Percentiles rank a stretch among this genome's conserved stretches.
phyloP scores from a whole-genome alignment of 2,888 invertebrate genomes.

The Melipona beecheii region DNA sequence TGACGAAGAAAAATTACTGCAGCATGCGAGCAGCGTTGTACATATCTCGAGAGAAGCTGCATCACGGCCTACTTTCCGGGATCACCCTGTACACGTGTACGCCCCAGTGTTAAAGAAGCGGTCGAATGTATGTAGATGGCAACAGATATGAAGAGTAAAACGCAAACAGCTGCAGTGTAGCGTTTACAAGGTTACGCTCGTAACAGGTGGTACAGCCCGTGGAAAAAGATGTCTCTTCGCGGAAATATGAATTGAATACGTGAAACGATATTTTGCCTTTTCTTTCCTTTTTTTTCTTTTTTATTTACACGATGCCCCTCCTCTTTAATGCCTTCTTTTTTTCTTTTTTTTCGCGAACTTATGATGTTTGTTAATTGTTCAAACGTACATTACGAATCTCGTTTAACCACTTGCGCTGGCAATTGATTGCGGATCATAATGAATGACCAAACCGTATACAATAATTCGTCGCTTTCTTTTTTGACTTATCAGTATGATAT shows the following conservation, averaged over 20 bases:
- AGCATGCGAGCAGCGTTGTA: neutral
- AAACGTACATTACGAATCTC: neutral
- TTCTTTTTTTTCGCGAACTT: too few species aligned
- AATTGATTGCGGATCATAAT: too few species aligned
- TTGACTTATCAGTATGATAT: too few species aligned
- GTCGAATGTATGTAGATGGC: conserved; percentile 9
- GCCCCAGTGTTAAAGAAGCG: neutral
- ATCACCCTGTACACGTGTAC: neutral
- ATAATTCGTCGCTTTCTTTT: too few species aligned
- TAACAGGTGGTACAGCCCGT: conserved; percentile 20
- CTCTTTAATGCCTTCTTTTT: neutral
- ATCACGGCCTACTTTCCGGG: neutral
- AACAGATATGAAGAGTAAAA: conserved; percentile 22
- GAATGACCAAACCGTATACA: too few species aligned
- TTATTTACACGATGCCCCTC: fast-evolving
- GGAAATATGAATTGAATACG: conserved; percentile 13
- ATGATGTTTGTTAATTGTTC: neutral
- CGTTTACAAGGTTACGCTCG: conserved; percentile 16
- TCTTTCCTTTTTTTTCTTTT: neutral
- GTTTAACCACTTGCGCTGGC: neutral
- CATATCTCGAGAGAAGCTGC: neutral
- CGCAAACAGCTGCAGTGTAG: conserved; percentile 17
- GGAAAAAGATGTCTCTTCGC: neutral
- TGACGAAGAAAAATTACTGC: neutral
- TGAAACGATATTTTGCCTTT: too few species aligned